Evolutionary conservation across 2,113 vertebrate species (phyloP).

Genomic region (Zosterops japonicus): DNA sequence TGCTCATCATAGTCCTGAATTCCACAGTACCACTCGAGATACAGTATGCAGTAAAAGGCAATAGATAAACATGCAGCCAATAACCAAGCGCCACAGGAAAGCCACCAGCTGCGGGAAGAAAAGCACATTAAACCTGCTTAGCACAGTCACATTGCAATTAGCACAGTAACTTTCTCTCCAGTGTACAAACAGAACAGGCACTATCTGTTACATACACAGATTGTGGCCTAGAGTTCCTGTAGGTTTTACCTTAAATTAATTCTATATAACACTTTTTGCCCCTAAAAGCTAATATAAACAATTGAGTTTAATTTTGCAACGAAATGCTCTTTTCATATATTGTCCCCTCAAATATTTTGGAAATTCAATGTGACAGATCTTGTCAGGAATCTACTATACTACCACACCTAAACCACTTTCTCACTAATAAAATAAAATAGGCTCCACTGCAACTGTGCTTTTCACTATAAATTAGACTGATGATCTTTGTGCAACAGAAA

Average conservation of each 20-base stretch:
- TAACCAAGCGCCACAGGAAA: conserved; percentile 80
- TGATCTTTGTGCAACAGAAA: not conserved
- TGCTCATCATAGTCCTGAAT: conserved; percentile 87
- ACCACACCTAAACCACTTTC: not conserved
- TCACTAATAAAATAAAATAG: not conserved
- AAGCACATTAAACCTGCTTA: not conserved
- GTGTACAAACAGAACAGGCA: not conserved
- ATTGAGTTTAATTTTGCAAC: not conserved
- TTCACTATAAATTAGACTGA: not conserved
- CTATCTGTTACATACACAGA: not conserved
- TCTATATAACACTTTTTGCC: not conserved
- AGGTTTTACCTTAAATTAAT: not conserved
- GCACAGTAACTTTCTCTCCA: not conserved
- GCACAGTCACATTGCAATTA: not conserved
- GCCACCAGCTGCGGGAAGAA: conserved; percentile 82
- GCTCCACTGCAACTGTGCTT: not conserved
- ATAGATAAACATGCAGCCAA: conserved; percentile 79
- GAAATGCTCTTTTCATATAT: not conserved
- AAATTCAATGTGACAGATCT: not conserved
- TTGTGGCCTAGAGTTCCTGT: not conserved
- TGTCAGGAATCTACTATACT: not conserved
- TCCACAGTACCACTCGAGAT: conserved; percentile 90
- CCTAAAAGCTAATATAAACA: not conserved
- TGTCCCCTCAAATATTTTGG: not conserved
- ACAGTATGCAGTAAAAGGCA: conserved; percentile 89